Evolutionary conservation across 1,140 invertebrate genomes (phyloP).

Genomic region (Polypedilum vanderplanki): DNA sequence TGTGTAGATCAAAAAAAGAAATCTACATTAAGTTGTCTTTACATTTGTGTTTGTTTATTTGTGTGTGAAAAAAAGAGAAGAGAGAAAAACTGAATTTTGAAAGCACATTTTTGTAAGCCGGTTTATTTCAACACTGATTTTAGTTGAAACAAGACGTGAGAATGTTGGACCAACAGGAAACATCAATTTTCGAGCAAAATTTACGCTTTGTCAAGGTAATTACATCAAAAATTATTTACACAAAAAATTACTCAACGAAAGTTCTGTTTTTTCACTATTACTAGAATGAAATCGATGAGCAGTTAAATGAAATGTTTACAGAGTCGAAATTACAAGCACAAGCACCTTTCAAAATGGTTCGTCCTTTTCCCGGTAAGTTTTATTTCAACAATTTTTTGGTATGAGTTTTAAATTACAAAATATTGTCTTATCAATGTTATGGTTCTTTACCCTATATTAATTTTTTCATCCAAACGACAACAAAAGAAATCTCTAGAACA

Average conservation of each 20-base stretch:
- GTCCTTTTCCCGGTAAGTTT: constrained; percentile 31
- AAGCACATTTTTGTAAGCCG: background rate
- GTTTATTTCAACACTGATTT: background rate
- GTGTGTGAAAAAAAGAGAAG: background rate
- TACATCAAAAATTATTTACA: background rate
- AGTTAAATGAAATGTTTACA: constrained; percentile 40
- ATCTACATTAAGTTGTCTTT: background rate
- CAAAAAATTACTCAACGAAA: background rate
- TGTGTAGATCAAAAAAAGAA: too few species aligned
- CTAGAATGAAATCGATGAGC: constrained; percentile 43
- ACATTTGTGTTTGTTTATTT: background rate
- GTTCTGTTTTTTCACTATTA: background rate
- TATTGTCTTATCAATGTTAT: too few species aligned
- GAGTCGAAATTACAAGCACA: constrained; percentile 5
- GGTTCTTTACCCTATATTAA: too few species aligned
- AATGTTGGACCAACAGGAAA: constrained; percentile 35
- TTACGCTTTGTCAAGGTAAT: constrained; percentile 44
- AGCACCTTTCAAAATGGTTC: constrained; percentile 30
- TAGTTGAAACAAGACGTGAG: background rate
- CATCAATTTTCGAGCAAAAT: constrained; percentile 45
- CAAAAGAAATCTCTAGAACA: too few species aligned
- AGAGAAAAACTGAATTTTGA: background rate
- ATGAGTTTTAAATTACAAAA: too few species aligned
- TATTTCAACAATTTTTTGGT: background rate
- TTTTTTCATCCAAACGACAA: too few species aligned